Percentiles rank a stretch among this genome's conserved stretches.
Conservation (phyloP, 1,140 invertebrate genomes). For the Megalonaias nervosa region DNA sequence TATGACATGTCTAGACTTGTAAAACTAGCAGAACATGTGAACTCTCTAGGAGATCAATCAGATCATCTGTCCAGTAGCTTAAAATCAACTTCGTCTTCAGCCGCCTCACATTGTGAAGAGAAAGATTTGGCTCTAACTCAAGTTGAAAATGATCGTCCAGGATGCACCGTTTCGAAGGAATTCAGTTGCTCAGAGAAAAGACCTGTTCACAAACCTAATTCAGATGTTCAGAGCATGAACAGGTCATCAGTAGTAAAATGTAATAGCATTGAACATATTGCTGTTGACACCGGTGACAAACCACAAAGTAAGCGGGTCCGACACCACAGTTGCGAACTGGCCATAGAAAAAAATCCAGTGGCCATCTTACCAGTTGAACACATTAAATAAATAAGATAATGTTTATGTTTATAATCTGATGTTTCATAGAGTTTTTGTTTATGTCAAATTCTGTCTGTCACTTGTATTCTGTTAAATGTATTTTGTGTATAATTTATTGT, state of each 20-base stretch:
- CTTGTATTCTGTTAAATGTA: no score
- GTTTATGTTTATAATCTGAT: no score
- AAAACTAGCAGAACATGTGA: constrained; percentile 4
- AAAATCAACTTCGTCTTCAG: constrained; percentile 6
- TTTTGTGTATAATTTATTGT: no score
- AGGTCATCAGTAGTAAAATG: constrained; percentile 12
- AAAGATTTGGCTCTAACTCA: constrained; percentile 48
- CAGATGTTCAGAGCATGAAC: constrained; percentile 8
- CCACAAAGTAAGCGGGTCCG: constrained; percentile 37
- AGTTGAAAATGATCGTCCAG: constrained; percentile 58
- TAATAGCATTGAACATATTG: constrained; percentile 2
- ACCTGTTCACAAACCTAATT: not conserved
- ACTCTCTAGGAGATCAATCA: constrained; percentile 17
- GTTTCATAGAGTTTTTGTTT: no score
- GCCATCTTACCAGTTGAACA: no score
- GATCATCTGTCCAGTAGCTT: constrained; percentile 15
- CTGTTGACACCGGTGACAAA: constrained; percentile 39
- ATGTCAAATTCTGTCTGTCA: no score
- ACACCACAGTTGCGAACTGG: constrained; percentile 59
- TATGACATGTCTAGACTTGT: not conserved
- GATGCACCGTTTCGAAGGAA: constrained; percentile 22
- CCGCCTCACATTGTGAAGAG: constrained; percentile 35
- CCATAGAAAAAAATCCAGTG: constrained; percentile 37
- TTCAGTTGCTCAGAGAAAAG: constrained; percentile 11
- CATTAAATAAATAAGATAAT: no score